phyloP scores from a whole-genome alignment of 2,113 vertebrate species.

The Neoarius graeffei region DNA sequence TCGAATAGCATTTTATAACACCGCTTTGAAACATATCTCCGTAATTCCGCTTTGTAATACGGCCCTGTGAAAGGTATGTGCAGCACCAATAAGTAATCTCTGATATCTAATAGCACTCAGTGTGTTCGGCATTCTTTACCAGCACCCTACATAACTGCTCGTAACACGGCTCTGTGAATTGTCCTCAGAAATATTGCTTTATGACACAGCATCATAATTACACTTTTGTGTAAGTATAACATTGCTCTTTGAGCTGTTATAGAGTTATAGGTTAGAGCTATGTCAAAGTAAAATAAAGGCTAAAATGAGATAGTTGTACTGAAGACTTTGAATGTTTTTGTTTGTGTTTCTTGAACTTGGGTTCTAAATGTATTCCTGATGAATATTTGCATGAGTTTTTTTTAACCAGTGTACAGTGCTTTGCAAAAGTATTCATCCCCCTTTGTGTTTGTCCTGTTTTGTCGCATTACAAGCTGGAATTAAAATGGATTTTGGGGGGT shows the following conservation, averaged over 20 bases:
- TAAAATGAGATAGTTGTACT: not conserved
- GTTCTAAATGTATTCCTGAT: not conserved
- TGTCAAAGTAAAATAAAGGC: not conserved
- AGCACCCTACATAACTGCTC: not conserved
- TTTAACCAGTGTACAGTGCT: not conserved
- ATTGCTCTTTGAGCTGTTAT: not conserved
- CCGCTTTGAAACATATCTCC: conserved; percentile 4
- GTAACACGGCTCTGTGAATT: not conserved
- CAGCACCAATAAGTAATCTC: not conserved
- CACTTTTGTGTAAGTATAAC: not conserved
- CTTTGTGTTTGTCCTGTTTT: no score
- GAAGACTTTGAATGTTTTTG: not conserved
- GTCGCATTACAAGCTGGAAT: no score
- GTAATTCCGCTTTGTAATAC: not conserved
- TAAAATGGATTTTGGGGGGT: no score
- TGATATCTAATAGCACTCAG: not conserved
- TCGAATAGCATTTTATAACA: not conserved
- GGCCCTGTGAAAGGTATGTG: not conserved
- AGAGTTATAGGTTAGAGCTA: not conserved
- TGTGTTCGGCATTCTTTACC: not conserved
- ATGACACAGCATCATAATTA: not conserved
- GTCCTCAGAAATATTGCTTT: not conserved
- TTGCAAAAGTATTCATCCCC: no score
- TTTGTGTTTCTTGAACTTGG: not conserved
- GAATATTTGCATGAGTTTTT: not conserved